Conservation (phyloP, 2,113 vertebrate species). For the Eublepharis macularius region DNA sequence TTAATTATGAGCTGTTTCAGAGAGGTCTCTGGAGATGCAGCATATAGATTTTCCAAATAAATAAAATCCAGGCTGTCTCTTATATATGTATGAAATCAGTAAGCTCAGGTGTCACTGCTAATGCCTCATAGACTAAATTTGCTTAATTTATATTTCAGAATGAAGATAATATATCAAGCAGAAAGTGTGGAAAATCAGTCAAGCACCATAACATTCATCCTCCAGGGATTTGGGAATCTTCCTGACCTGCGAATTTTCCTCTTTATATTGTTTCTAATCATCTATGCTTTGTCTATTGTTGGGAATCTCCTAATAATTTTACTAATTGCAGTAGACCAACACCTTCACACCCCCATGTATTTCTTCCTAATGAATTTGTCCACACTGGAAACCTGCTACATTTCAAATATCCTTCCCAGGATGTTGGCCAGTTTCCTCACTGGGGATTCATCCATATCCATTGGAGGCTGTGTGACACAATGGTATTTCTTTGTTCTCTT, state of each 20-base stretch:
- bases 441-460: not conserved
- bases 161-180: not conserved
- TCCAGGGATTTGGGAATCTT: slow-evolving; percentile 22
- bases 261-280: slow-evolving; percentile 37
- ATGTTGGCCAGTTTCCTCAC: slow-evolving; percentile 11
- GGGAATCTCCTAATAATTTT: slow-evolving; percentile 47
- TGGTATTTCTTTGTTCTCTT: slow-evolving; percentile 28
- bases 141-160: not conserved
- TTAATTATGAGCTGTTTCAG: too few species aligned
- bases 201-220: not conserved
- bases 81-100: too few species aligned
- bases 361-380: slow-evolving; percentile 48
- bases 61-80: too few species aligned
- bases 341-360: slow-evolving; percentile 48
- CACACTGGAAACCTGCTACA: slow-evolving; percentile 34
- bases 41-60: too few species aligned
- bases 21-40: too few species aligned
- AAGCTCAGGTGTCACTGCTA: not conserved
- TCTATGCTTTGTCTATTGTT: slow-evolving; percentile 35
- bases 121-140: not conserved
- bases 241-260: slow-evolving; percentile 13
- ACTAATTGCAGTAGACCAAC: slow-evolving; percentile 6
- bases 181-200: not conserved
- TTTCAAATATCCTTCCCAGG: slow-evolving; percentile 45
- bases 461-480: slow-evolving; percentile 14